Base-by-base conservation (phyloP, 1,140 invertebrate genomes). In the Neodiprion pinetum region DNA sequence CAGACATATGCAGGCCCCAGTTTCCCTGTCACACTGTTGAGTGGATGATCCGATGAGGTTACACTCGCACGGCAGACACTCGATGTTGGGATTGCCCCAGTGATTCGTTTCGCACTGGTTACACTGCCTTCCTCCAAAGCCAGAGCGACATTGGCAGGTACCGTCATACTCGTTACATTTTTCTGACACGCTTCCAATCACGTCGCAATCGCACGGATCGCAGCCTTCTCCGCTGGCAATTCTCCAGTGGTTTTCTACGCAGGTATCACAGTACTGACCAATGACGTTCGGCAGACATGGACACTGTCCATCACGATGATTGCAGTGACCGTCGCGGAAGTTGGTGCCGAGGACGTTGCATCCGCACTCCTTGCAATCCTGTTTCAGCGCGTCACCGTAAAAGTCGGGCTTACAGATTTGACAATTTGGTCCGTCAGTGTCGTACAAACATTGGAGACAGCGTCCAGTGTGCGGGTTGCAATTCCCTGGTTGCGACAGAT, bases 111-210 rank as follows among this genome's bases (percentile, higher is more conserved):
- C 92, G 88, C 97, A 99, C 86, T 98, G 94, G 84, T 96, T 92
- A 86, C 97, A 99, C 74, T 94, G 93, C n/a, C 94, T 88, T 7
- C 97, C 97, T 71, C 97, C 97, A 87, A 97, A 94, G 17, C 96
- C 96, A 66, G 90, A 88, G 86, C 92, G 94, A 88, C 97, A 99
- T 17, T 92, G 88, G 89, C 97, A 98, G 86, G 97, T 95, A 0
- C 97, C 97, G 72, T 91, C 90, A 79, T 89, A 93, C 77, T 88
- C 73, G 80, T 93, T 92, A 79, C 92, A 93, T 75, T 93, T 92
- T 53, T 90, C 86, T 40, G 89, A 89, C 12, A 89, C 48, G 23
- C 92, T 91, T 50, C 97, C 97, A 71, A 93, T 89, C 17, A 92
- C 90, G 89, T 99, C 96, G 89, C 96, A 98, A 77, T 93, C 92